These are phyloP conservation scores for Hirundichthys speculiger DNA, from an alignment of 2,113 vertebrate species.

Conservation along the genomic window DNA sequence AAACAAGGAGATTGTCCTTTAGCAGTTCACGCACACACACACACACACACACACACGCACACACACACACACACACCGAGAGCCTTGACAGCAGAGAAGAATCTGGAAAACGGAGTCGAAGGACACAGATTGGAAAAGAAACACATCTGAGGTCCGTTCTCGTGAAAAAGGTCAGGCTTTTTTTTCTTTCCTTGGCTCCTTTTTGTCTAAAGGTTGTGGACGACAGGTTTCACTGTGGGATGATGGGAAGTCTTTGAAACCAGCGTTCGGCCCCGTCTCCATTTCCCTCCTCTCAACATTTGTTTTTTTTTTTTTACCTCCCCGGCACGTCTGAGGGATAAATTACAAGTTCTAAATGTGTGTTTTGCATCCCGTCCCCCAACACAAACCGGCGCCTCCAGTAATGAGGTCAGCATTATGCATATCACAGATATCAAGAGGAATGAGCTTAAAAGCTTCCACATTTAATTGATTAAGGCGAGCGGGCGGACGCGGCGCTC, in stretches of 20 bases:
- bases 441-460: slow-evolving; percentile 64
- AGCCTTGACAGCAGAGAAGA: slow-evolving; percentile 5
- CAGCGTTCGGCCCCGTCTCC: no score
- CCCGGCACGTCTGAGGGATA: slow-evolving; percentile 21
- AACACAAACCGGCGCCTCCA: slow-evolving; percentile 37
- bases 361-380: slow-evolving; percentile 39
- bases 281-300: not conserved
- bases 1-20: slow-evolving; percentile 25
- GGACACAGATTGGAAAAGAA: not conserved
- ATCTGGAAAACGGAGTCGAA: not conserved
- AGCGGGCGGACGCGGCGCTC: slow-evolving; percentile 29
- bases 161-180: slow-evolving; percentile 14
- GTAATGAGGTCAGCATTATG: slow-evolving; percentile 67
- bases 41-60: no score
- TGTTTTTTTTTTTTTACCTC: not conserved
- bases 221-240: slow-evolving; percentile 9
- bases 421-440: slow-evolving; percentile 62
- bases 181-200: not conserved
- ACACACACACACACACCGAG: no score
- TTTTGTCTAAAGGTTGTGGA: not conserved
- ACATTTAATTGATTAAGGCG: slow-evolving; percentile 66
- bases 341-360: slow-evolving; percentile 49
- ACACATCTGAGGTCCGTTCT: slow-evolving; percentile 1
- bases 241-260: not conserved
- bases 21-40: not conserved